These are phyloP conservation scores for Protonibea diacanthus DNA, from an alignment of 2,797 vertebrate species.

Conservation along the genomic window DNA sequence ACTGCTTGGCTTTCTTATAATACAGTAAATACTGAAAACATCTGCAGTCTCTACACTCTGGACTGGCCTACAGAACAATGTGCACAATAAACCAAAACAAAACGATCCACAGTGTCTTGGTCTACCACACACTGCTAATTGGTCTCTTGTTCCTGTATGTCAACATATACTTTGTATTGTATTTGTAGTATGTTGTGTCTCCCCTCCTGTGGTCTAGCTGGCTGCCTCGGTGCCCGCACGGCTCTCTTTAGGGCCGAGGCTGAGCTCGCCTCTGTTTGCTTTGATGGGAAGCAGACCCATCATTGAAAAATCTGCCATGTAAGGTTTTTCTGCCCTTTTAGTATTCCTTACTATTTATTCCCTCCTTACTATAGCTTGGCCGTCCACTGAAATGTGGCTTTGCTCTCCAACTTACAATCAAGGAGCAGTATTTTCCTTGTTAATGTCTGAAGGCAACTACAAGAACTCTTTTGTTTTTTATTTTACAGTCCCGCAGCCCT, in stretches of 20 bases:
- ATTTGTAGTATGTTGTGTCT: constrained; percentile 57
- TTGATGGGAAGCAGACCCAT: constrained; percentile 74
- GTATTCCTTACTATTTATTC: constrained; percentile 62
- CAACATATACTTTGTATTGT: constrained; percentile 46
- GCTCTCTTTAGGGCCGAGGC: constrained; percentile 52
- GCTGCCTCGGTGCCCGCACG: constrained; percentile 53
- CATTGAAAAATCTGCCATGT: constrained; percentile 68
- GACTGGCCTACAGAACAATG: constrained; percentile 78
- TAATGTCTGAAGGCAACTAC: constrained; percentile 59
- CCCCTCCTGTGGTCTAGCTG: constrained; percentile 65
- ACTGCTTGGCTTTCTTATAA: constrained; percentile 73
- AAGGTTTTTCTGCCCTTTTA: constrained; percentile 59
- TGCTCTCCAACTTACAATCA: constrained; percentile 52
- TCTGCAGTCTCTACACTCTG: constrained; percentile 64
- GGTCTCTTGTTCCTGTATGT: constrained; percentile 54
- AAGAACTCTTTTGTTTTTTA: constrained; percentile 20
- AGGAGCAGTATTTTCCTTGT: constrained; percentile 59
- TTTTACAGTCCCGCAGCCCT: constrained; percentile 32
- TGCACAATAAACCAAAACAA: constrained; percentile 82
- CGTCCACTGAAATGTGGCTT: constrained; percentile 61
- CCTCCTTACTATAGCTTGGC: constrained; percentile 49
- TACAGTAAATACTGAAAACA: constrained; percentile 59
- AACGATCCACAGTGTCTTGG: constrained; percentile 68
- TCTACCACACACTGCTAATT: constrained; percentile 59
- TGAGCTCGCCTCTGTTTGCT: constrained; percentile 57